A percentile compares a stretch with the other conserved stretches of the same genome.
These are phyloP conservation scores for Notothenia coriiceps DNA, from an alignment of 2,113 vertebrate genomes.

Conservation along the genomic window DNA sequence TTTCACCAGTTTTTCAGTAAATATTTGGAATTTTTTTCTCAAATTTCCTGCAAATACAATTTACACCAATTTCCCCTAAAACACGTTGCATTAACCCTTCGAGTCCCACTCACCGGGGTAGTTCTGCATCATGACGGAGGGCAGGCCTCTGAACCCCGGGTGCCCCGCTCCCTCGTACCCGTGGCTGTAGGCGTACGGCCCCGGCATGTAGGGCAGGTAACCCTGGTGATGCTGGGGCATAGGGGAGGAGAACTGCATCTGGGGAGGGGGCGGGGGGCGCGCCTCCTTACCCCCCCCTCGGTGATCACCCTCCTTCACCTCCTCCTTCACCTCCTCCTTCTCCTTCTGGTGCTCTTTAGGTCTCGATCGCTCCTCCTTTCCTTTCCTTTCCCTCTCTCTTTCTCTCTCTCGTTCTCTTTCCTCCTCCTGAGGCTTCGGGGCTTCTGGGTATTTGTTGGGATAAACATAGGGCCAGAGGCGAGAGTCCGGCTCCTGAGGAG, in stretches of 20 bases:
- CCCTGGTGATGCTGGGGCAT: conserved; percentile 95
- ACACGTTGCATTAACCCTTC: too few relatives aligned
- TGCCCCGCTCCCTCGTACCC: conserved; percentile 91
- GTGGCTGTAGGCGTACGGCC: conserved; percentile 93
- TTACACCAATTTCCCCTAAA: too few relatives aligned
- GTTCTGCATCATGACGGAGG: conserved; percentile 98
- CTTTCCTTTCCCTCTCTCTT: conserved; percentile 86
- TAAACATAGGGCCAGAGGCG: conserved; percentile 90
- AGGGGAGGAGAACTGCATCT: conserved; percentile 92
- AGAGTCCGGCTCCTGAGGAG: conserved; percentile 84
- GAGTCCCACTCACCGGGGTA: conserved; percentile 89
- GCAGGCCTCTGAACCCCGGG: conserved; percentile 94
- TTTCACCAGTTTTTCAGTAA: too few relatives aligned
- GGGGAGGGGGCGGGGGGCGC: conserved; percentile 86
- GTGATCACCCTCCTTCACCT: conserved; percentile 85
- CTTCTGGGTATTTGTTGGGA: conserved; percentile 92
- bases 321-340: conserved; percentile 93
- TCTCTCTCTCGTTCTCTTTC: conserved; percentile 88
- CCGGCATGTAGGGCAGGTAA: conserved; percentile 97
- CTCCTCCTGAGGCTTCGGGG: conserved; percentile 85
- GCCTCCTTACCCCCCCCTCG: conserved; percentile 89
- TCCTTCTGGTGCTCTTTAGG: conserved; percentile 84
- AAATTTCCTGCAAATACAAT: too few relatives aligned
- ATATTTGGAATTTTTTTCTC: too few relatives aligned
- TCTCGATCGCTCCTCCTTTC: conserved; percentile 90